phyloP scores from a whole-genome alignment of 2,113 vertebrate species.

The Stigmatopora nigra region DNA sequence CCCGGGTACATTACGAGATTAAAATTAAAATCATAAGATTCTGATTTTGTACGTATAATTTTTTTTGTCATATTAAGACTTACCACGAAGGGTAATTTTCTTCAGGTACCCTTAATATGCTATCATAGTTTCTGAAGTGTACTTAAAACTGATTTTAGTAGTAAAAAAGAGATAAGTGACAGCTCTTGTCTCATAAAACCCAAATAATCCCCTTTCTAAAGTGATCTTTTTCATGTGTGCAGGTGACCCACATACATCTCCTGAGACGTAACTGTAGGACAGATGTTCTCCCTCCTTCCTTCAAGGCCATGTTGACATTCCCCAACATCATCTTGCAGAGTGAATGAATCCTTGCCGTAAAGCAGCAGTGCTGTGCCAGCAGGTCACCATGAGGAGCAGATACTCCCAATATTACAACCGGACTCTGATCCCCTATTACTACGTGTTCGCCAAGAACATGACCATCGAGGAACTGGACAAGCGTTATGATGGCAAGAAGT shows the following conservation, averaged over 20 bases:
- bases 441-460: slow-evolving; percentile 76
- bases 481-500: not conserved
- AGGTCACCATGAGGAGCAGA: slow-evolving; percentile 75
- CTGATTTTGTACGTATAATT: too few species aligned
- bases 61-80: too few species aligned
- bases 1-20: too few species aligned
- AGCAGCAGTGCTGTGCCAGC: slow-evolving; percentile 41
- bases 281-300: slow-evolving; percentile 30
- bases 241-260: slow-evolving; percentile 63
- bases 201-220: not conserved
- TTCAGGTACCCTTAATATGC: too few species aligned
- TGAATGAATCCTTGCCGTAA: slow-evolving; percentile 53
- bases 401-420: slow-evolving; percentile 84
- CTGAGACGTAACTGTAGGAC: slow-evolving; percentile 60
- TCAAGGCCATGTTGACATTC: slow-evolving; percentile 30
- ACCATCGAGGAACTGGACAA: slow-evolving; percentile 10
- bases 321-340: slow-evolving; percentile 33
- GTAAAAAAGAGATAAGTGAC: too few species aligned
- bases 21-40: too few species aligned
- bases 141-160: too few species aligned
- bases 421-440: slow-evolving; percentile 75
- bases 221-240: slow-evolving; percentile 33
- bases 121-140: too few species aligned
- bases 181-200: too few species aligned
- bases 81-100: too few species aligned